Evolutionary conservation across 2,113 vertebrate species (phyloP).

Genomic region (Centropus bengalensis): DNA sequence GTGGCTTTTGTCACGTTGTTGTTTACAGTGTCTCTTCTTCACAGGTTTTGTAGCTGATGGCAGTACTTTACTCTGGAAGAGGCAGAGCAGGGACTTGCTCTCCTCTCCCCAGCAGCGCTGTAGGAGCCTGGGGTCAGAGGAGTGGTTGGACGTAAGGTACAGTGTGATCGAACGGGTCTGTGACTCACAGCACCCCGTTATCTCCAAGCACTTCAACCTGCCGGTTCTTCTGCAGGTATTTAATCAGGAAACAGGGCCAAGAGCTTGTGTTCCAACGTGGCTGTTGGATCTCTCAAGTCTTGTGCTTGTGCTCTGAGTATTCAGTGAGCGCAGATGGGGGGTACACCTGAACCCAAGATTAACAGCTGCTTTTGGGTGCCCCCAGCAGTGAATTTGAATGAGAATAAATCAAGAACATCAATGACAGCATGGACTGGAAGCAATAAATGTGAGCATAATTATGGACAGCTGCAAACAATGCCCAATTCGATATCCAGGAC

Average conservation of each 20-base stretch:
- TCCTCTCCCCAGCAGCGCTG: background rate
- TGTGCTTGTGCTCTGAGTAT: background rate
- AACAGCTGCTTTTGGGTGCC: background rate
- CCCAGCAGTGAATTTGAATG: background rate
- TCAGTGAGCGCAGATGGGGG: background rate
- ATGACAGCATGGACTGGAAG: background rate
- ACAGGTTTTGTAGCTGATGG: background rate
- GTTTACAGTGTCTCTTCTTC: background rate
- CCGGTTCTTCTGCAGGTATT: background rate
- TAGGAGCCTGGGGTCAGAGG: background rate
- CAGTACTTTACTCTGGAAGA: background rate
- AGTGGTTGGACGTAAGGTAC: background rate
- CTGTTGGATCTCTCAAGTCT: background rate
- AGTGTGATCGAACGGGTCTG: background rate
- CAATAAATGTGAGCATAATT: background rate
- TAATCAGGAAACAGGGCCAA: background rate
- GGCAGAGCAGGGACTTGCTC: background rate
- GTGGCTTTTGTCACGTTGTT: background rate
- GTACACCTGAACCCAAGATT: background rate
- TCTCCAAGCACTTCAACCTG: background rate
- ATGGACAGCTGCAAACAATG: background rate
- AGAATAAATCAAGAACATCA: background rate
- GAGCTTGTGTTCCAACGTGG: background rate
- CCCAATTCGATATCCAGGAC: background rate
- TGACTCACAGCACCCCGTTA: background rate